Conservation (phyloP, 2,113 vertebrate genomes). For the Gopherus flavomarginatus region DNA sequence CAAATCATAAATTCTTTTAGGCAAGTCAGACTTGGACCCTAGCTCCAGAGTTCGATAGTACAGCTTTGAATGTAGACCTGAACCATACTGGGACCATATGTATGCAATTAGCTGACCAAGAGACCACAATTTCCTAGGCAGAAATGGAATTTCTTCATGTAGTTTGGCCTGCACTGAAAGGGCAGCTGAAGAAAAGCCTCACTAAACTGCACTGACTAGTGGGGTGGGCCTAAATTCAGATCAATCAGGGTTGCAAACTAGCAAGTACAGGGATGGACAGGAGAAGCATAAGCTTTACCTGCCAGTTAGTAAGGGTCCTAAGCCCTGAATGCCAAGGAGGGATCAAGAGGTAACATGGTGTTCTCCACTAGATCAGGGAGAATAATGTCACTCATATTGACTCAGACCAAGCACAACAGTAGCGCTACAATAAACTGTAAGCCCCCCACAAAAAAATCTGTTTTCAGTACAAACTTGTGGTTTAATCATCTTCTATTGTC, state of each 20-base stretch:
- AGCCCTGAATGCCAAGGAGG: background rate
- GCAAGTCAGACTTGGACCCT: background rate
- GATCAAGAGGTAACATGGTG: background rate
- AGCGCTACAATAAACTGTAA: accelerated
- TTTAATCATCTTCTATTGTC: accelerated
- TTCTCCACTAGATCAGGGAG: background rate
- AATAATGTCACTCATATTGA: accelerated
- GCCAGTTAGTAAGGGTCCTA: background rate
- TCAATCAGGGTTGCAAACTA: background rate
- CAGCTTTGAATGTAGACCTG: background rate
- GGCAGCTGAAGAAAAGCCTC: background rate
- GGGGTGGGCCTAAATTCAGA: background rate
- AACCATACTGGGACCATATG: background rate
- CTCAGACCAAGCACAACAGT: accelerated
- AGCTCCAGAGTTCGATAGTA: accelerated
- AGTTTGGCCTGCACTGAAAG: background rate
- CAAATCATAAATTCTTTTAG: background rate
- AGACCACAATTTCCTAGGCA: background rate
- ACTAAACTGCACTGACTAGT: accelerated
- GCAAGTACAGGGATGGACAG: accelerated
- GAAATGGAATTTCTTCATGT: background rate
- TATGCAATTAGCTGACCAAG: background rate
- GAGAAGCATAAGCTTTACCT: background rate
- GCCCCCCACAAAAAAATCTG: accelerated
- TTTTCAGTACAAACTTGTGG: background rate